Evolutionary conservation across 2,888 invertebrate genomes (phyloP).

Genomic region (Trachelus stipa): DNA sequence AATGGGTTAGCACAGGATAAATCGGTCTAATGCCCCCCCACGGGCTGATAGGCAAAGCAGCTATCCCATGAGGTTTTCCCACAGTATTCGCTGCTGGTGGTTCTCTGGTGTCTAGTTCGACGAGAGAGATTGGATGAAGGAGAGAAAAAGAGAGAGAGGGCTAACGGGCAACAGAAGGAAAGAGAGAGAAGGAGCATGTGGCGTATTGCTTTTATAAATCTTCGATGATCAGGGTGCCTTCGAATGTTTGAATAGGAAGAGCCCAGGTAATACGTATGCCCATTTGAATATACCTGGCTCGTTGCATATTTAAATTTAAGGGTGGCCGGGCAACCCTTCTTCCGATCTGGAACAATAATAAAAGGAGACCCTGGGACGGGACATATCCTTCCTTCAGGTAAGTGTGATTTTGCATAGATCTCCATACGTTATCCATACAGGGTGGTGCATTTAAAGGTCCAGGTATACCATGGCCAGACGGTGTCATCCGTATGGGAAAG

Average conservation of each 20-base stretch:
- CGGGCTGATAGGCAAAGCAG: slow-evolving; percentile 57
- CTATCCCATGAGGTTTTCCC: slow-evolving; percentile 43
- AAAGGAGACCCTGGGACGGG: slow-evolving; percentile 39
- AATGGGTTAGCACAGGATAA: background rate
- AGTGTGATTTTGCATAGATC: slow-evolving; percentile 66
- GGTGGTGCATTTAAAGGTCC: slow-evolving; percentile 59
- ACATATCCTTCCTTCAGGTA: slow-evolving; percentile 59
- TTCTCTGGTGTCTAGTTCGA: slow-evolving; percentile 12
- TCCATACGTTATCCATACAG: slow-evolving; percentile 60
- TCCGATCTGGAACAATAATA: slow-evolving; percentile 61
- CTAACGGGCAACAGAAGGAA: slow-evolving; percentile 23
- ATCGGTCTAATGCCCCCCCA: slow-evolving; percentile 17
- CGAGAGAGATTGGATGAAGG: background rate
- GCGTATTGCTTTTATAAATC: slow-evolving; percentile 60
- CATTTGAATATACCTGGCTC: slow-evolving; percentile 64
- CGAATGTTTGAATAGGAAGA: slow-evolving; percentile 65
- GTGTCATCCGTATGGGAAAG: slow-evolving; percentile 67
- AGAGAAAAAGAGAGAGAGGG: slow-evolving; percentile 16
- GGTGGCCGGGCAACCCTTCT: slow-evolving; percentile 57
- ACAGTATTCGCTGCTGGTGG: slow-evolving; percentile 60
- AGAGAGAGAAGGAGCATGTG: slow-evolving; percentile 38
- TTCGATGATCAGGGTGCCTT: slow-evolving; percentile 57
- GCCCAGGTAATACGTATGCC: slow-evolving; percentile 60
- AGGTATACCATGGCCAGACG: slow-evolving; percentile 57
- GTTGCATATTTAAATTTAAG: slow-evolving; percentile 65